Conservation (phyloP, 2,888 invertebrate genomes). For the Harmothoe impar region DNA sequence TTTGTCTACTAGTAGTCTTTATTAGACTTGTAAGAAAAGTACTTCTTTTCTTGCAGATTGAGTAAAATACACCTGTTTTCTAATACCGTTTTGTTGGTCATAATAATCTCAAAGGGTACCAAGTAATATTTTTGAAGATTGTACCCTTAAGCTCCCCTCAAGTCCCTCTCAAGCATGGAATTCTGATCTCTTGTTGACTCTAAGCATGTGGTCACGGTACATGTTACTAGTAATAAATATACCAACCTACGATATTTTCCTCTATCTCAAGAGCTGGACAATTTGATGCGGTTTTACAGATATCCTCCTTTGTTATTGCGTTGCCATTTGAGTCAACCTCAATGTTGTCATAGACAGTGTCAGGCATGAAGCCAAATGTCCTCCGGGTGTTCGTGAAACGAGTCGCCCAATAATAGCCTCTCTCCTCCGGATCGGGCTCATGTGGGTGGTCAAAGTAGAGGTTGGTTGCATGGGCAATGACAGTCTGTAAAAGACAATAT, state of each 20-base stretch:
- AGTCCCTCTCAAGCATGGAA: too few species aligned
- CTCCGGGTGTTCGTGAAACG: conserved; percentile 71
- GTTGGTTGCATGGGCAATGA: conserved; percentile 74
- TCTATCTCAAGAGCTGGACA: background rate
- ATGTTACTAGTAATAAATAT: too few species aligned
- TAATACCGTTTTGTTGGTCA: too few species aligned
- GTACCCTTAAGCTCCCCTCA: too few species aligned
- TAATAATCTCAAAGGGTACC: too few species aligned
- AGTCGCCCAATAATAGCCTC: conserved; percentile 77
- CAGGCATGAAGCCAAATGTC: conserved; percentile 57
- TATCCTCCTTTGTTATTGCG: background rate
- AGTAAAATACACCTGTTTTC: too few species aligned
- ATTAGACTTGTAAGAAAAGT: too few species aligned
- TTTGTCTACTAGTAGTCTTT: too few species aligned
- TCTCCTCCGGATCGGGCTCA: conserved; percentile 76
- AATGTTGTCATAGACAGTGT: conserved; percentile 58
- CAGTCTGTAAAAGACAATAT: conserved; percentile 68
- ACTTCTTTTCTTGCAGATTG: too few species aligned
- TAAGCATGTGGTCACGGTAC: too few species aligned
- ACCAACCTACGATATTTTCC: conserved; percentile 23
- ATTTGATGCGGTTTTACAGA: background rate
- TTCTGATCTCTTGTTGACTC: too few species aligned
- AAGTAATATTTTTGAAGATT: too few species aligned
- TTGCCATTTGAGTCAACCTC: conserved; percentile 48
- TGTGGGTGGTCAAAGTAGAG: conserved; percentile 77